These are phyloP conservation scores for Mesembrinibis cayennensis DNA, from an alignment of 2,113 vertebrate genomes.

Conservation along the genomic window DNA sequence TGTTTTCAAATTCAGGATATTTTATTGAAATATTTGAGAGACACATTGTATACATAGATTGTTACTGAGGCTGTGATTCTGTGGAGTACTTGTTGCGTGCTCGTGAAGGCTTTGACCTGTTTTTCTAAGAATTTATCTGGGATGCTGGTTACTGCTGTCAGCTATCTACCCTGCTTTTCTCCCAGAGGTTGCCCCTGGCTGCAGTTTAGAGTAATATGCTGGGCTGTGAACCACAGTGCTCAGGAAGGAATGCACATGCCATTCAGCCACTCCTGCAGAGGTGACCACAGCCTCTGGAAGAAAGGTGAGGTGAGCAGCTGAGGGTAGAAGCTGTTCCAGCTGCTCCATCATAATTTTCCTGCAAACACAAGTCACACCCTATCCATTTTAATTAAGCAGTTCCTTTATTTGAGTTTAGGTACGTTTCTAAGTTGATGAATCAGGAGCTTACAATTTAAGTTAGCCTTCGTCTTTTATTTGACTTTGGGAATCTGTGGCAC, in stretches of 20 bases:
- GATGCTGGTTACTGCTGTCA: not conserved
- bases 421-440: not conserved
- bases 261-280: not conserved
- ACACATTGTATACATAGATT: rapidly evolving
- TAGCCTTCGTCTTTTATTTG: not conserved
- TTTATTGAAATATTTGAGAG: not conserved
- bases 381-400: not conserved
- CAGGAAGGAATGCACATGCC: not conserved
- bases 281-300: not conserved
- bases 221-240: not conserved
- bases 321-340: not conserved
- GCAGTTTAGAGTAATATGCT: not conserved
- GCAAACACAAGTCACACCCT: not conserved
- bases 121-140: constrained; percentile 17
- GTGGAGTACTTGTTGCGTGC: not conserved
- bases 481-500: not conserved
- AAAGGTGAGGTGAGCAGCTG: not conserved
- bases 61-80: not conserved
- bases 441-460: not conserved
- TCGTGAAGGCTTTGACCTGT: not conserved
- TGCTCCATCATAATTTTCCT: not conserved
- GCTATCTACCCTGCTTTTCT: not conserved
- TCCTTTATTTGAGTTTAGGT: not conserved
- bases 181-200: not conserved
- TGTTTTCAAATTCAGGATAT: not conserved